A percentile compares a stretch with the other conserved stretches of the same genome.
Evolutionary conservation across 1,140 invertebrate genomes (phyloP).

Genomic region (Drosophila pseudoananassae): DNA sequence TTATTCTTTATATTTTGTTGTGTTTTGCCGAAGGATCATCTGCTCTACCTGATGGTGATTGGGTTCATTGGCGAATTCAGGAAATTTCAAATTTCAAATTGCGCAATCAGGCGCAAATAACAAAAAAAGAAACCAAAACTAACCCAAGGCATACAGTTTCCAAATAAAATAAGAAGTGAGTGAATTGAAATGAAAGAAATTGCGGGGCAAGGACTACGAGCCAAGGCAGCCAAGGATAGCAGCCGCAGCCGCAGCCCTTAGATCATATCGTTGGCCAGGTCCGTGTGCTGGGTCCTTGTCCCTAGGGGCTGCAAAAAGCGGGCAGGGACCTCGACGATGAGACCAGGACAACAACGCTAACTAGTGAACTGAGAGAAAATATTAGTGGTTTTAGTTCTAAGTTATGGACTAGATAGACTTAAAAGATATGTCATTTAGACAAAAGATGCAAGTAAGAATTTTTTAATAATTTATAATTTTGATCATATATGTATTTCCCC

Average conservation of each 20-base stretch:
- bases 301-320: slow-evolving; percentile 39
- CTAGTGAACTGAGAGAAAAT: slow-evolving; percentile 1
- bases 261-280: slow-evolving; percentile 59
- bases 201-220: neutral
- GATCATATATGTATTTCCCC: no score
- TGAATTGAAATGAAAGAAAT: slow-evolving; percentile 12
- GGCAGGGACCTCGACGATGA: slow-evolving; percentile 24
- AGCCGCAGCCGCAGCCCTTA: slow-evolving; percentile 57
- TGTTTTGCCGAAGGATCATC: neutral
- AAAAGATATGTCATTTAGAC: neutral
- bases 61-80: slow-evolving; percentile 14
- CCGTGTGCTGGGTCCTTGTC: neutral
- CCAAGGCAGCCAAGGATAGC: neutral
- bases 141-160: slow-evolving; percentile 5
- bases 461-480: no score
- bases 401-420: no score
- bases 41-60: slow-evolving; percentile 31
- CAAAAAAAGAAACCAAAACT: slow-evolving; percentile 57
- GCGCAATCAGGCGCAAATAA: slow-evolving; percentile 77
- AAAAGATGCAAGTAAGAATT: no score
- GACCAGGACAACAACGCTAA: slow-evolving; percentile 23
- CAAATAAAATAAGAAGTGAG: slow-evolving; percentile 42
- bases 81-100: slow-evolving; percentile 44
- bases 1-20: no score
- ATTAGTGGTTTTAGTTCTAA: no score